These are phyloP conservation scores for Perca fluviatilis DNA, from an alignment of 2,113 vertebrate species.

Conservation along the genomic window DNA sequence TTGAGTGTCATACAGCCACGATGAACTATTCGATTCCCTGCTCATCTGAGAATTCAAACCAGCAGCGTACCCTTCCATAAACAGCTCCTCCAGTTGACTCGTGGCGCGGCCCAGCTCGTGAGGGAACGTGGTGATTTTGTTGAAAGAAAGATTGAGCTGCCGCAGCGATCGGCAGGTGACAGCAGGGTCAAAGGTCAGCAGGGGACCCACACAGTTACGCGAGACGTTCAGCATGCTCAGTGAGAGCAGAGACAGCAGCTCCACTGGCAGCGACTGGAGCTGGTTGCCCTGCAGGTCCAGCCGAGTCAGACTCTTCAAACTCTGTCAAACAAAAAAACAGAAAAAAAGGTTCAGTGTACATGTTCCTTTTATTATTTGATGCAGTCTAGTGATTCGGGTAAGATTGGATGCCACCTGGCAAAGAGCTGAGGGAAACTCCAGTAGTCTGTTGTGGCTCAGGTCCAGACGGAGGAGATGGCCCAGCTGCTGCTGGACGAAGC, in stretches of 20 bases:
- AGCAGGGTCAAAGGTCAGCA: conserved; percentile 80
- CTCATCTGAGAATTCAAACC: background rate
- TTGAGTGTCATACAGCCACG: background rate
- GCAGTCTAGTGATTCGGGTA: too few species aligned
- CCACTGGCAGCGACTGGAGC: conserved; percentile 86
- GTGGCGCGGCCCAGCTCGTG: conserved; percentile 79
- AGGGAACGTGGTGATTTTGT: conserved; percentile 87
- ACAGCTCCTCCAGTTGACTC: conserved; percentile 89
- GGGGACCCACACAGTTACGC: conserved; percentile 90
- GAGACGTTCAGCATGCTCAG: conserved; percentile 90
- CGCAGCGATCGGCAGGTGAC: conserved; percentile 86
- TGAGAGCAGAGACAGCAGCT: conserved; percentile 88
- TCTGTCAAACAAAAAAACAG: conserved; percentile 75
- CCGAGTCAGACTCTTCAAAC: conserved; percentile 88
- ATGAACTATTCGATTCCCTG: background rate
- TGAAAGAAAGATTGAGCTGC: conserved; percentile 93
- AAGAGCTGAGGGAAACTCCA: conserved; percentile 87
- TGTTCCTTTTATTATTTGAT: background rate
- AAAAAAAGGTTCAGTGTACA: fast-evolving
- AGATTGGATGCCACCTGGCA: conserved; percentile 84
- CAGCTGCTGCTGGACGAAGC: conserved; percentile 85
- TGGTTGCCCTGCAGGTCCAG: conserved; percentile 94
- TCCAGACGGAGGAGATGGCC: conserved; percentile 90
- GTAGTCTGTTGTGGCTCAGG: conserved; percentile 91
- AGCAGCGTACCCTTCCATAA: conserved; percentile 89